Conservation (phyloP, 2,797 vertebrate genomes). For the Tokudaia muenninki region DNA sequence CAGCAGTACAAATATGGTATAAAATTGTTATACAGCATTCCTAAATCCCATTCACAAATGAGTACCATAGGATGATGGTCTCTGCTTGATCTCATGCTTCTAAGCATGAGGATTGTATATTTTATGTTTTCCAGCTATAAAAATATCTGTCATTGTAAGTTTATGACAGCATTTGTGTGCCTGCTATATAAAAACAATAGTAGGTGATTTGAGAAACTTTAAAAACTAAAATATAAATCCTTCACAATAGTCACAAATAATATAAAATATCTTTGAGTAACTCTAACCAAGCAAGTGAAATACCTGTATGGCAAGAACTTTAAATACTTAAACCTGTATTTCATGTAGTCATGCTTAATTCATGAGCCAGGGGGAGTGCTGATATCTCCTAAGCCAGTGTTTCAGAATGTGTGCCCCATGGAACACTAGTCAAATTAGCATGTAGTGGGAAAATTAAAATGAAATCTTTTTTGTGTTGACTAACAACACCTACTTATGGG, state of each 20-base stretch:
- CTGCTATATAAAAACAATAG: neutral
- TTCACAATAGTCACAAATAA: neutral
- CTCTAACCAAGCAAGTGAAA: neutral
- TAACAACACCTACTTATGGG: neutral
- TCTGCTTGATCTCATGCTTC: constrained; percentile 35
- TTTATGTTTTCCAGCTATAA: constrained; percentile 1
- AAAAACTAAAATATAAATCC: neutral
- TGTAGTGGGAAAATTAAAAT: neutral
- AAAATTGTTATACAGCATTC: constrained; percentile 5
- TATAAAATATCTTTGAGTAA: neutral
- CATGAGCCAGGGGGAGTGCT: neutral
- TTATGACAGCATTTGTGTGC: neutral
- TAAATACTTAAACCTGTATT: neutral
- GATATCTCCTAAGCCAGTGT: neutral
- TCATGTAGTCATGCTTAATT: neutral
- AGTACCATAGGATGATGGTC: neutral
- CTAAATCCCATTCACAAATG: constrained; percentile 10
- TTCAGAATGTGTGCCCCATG: neutral
- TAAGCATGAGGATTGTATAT: neutral
- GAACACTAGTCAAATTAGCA: neutral
- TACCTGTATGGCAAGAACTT: neutral
- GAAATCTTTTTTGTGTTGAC: neutral
- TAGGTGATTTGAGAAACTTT: neutral
- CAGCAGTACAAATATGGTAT: neutral
- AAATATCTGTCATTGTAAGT: neutral